phyloP scores from a whole-genome alignment of 2,113 vertebrate species.

The Oryzias woworae region DNA sequence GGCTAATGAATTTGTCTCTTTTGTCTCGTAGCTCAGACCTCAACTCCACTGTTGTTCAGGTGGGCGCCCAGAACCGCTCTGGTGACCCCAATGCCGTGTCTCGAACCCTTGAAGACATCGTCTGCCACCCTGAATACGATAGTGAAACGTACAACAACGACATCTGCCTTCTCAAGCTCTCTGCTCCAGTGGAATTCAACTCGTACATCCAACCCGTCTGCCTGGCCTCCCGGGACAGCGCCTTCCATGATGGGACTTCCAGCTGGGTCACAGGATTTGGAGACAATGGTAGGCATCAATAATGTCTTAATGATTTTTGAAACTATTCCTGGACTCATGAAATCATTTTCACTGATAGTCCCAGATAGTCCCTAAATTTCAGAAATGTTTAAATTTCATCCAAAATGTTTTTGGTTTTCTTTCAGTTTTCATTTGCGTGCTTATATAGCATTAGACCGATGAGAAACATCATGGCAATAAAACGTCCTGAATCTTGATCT shows the following conservation, averaged over 20 bases:
- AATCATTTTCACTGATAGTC: no score
- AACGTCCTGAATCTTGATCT: not conserved
- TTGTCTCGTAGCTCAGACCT: rapidly evolving
- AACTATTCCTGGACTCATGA: not conserved
- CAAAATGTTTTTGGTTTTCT: no score
- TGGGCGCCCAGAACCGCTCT: constrained; percentile 29
- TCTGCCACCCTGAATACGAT: constrained; percentile 49
- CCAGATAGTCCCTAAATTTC: no score
- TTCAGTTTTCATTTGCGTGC: no score
- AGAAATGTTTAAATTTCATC: no score
- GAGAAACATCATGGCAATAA: no score
- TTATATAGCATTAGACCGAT: no score
- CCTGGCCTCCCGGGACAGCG: constrained; percentile 63
- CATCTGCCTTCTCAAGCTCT: constrained; percentile 75
- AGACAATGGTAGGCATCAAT: not conserved
- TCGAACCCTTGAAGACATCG: rapidly evolving
- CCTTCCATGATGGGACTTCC: constrained; percentile 5
- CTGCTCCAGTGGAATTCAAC: constrained; percentile 14
- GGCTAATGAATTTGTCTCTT: not conserved
- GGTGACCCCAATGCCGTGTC: constrained; percentile 8
- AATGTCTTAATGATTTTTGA: not conserved
- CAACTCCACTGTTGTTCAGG: rapidly evolving
- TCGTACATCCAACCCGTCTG: constrained; percentile 72
- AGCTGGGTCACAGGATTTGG: constrained; percentile 63
- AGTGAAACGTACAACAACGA: constrained; percentile 59